A percentile compares a stretch with the other conserved stretches of the same genome.
These are phyloP conservation scores for Bubo bubo DNA, from an alignment of 2,113 vertebrate genomes.

Conservation along the genomic window DNA sequence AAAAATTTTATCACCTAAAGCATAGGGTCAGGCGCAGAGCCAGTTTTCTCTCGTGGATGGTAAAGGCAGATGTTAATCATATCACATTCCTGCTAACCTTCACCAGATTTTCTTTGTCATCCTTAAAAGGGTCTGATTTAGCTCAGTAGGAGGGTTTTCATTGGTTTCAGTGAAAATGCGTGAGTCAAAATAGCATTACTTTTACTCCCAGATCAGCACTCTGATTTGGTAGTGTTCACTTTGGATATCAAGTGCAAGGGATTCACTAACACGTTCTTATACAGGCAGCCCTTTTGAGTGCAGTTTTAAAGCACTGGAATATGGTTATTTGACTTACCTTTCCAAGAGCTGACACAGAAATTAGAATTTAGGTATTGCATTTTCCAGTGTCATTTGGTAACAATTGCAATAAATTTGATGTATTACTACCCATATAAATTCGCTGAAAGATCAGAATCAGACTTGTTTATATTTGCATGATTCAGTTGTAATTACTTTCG, in stretches of 20 bases:
- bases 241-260: not conserved
- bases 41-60: not conserved
- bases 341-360: not conserved
- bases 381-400: not conserved
- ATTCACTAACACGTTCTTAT: not conserved
- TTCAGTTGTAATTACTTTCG: not conserved
- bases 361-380: not conserved
- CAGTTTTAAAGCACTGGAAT: not conserved
- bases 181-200: not conserved
- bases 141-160: conserved; percentile 19
- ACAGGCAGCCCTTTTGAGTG: not conserved
- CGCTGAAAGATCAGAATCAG: conserved; percentile 15
- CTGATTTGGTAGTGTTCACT: not conserved
- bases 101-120: conserved; percentile 45
- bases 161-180: conserved; percentile 1
- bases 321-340: not conserved
- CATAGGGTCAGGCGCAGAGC: not conserved
- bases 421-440: not conserved
- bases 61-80: conserved; percentile 43
- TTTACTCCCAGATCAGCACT: not conserved
- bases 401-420: not conserved
- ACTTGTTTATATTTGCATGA: conserved; percentile 9
- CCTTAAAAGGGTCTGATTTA: conserved; percentile 52
- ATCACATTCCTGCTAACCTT: conserved; percentile 34
- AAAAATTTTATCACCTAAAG: conserved; percentile 7